phyloP scores from a whole-genome alignment of 2,888 invertebrate species.

The Philereme transversata region DNA sequence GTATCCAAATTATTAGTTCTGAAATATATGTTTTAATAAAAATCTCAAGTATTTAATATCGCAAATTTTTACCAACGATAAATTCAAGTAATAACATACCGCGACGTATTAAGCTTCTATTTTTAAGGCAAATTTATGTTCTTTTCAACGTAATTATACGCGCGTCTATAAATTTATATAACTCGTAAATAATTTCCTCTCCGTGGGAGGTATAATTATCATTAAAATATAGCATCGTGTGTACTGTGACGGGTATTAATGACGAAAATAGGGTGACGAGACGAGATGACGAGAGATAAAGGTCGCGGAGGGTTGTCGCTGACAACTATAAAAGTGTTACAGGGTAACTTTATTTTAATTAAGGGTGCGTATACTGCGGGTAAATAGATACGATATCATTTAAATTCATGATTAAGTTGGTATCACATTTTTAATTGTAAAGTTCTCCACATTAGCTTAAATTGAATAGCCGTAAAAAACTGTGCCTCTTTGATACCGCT shows the following conservation, averaged over 20 bases:
- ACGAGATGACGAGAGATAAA: constrained; percentile 34
- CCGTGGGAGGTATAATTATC: constrained; percentile 25
- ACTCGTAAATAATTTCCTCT: constrained; percentile 35
- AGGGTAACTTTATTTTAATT: constrained; percentile 5
- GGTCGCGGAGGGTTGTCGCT: constrained; percentile 27
- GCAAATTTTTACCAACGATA: constrained; percentile 30
- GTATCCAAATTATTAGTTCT: background rate
- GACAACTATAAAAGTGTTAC: constrained; percentile 12
- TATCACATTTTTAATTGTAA: no score
- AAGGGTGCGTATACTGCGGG: background rate
- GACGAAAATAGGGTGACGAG: constrained; percentile 37
- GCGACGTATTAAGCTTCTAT: constrained; percentile 31
- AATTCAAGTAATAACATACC: constrained; percentile 34
- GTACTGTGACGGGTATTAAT: constrained; percentile 29
- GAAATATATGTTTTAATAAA: constrained; percentile 4
- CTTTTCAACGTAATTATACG: constrained; percentile 33
- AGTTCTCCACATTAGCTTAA: no score
- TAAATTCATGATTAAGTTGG: no score
- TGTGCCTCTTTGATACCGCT: no score
- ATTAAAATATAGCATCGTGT: constrained; percentile 25
- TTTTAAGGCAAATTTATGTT: constrained; percentile 40
- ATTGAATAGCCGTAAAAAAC: no score
- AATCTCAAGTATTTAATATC: constrained; percentile 15
- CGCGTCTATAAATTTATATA: constrained; percentile 27
- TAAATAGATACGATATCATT: background rate